Conservation (phyloP, 2,113 vertebrate species). For the Heterotilapia buettikoferi region DNA sequence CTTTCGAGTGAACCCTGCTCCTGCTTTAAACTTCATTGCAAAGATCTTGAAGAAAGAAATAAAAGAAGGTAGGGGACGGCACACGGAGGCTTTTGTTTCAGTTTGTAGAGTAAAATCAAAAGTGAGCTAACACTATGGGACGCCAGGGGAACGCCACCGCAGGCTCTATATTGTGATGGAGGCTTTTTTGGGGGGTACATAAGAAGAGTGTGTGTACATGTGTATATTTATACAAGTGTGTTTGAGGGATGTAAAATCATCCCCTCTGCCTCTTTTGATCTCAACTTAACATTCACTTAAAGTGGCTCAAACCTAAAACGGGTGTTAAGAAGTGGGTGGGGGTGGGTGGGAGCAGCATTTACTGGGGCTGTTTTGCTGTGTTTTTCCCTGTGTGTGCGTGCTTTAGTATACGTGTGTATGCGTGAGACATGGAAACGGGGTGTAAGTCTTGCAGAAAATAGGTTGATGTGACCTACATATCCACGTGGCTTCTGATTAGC, state of each 20-base stretch:
- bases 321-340: constrained; percentile 1
- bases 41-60: constrained; percentile 3
- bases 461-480: constrained; percentile 75
- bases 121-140: constrained; percentile 26
- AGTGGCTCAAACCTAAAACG: constrained; percentile 42
- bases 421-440: constrained; percentile 20
- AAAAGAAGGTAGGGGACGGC: not conserved
- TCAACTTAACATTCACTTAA: constrained; percentile 17
- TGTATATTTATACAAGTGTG: not conserved
- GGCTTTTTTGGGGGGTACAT: constrained; percentile 24
- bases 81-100: constrained; percentile 34
- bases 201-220: constrained; percentile 12
- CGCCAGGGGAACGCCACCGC: constrained; percentile 37
- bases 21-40: constrained; percentile 24
- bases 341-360: not conserved
- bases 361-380: not conserved
- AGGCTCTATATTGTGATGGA: constrained; percentile 21
- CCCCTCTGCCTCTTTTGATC: not conserved
- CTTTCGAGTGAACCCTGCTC: constrained; percentile 23
- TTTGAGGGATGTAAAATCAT: constrained; percentile 21
- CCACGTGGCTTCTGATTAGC: constrained; percentile 68
- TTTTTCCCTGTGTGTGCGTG: not conserved
- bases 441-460: constrained; percentile 61
- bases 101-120: constrained; percentile 34
- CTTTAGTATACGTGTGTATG: not conserved